Base-by-base conservation (phyloP, 2,888 invertebrate species). In the Caenorhabditis doughertyi region DNA sequence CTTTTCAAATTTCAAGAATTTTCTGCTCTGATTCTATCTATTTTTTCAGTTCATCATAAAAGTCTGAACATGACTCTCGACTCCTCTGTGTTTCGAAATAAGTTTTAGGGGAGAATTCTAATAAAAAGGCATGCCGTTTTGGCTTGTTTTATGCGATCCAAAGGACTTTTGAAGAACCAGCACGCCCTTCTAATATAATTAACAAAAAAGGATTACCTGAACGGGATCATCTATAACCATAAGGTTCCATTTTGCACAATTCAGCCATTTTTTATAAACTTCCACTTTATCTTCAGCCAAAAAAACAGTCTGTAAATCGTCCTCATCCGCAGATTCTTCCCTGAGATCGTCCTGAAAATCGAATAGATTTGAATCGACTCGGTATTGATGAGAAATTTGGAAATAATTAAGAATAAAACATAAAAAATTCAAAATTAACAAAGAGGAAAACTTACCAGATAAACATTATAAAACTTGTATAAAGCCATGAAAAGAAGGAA, bases 241-340 rank as follows among this genome's bases (percentile, higher is more conserved):
- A 27, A 62, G n/a, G 18, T 18, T 35, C 64, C 62, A 62, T 9
- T 55, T 32, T 2, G 72, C 72, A 55, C 72, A 73, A 25, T 53
- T 44, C 51, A 51, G 21, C 72, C 72, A 73, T 55, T 73, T 73
- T 49, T 73, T 55, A 32, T 60, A 64, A 1, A 73, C 58, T 29
- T 62, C 53, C 23, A 53, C 21, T n/a, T 73, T 73, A 32, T 64
- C 49, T 49, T 47, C 64, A 49, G 44, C 27, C 29, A 64, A 8
- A 49, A 64, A 64, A 29, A 64, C 64, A 21, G 64, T 64, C 32
- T 64, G 64, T 9, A 64, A 18, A 21, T 64, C 64, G 27, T 64
- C 64, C 21, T 64, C 64, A 32, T 64, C 64, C n/a, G 64, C 64
- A 21, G 64, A 47, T 64, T 64, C 64, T 64, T 64, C 64, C 21